Evolutionary conservation across 2,113 vertebrate genomes (phyloP).

Genomic region (Salvelinus alpinus): DNA sequence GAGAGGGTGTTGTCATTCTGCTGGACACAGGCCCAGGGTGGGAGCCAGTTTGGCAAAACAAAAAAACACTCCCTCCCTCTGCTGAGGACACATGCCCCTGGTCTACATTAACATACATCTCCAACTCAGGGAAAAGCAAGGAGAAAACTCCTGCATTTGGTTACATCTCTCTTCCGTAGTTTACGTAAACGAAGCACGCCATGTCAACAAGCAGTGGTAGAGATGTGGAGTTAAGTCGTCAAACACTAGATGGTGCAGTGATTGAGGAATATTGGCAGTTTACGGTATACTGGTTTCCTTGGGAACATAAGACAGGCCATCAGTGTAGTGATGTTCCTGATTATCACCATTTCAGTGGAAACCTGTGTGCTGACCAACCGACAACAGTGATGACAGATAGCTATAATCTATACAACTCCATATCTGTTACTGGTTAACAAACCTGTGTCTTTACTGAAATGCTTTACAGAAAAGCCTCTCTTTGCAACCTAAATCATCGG

Average conservation of each 20-base stretch:
- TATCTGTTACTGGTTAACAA: not conserved
- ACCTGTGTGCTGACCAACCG: not conserved
- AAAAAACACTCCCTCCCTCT: conserved; percentile 62
- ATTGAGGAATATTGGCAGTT: not conserved
- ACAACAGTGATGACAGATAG: conserved; percentile 22
- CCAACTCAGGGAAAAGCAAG: conserved; percentile 26
- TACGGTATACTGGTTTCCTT: not conserved
- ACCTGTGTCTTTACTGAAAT: not conserved
- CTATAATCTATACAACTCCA: not conserved
- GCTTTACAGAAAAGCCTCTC: not conserved
- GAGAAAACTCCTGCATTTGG: conserved; percentile 36
- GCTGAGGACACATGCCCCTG: conserved; percentile 35
- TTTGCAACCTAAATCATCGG: not conserved
- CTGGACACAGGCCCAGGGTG: conserved; percentile 62
- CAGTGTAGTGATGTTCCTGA: not conserved
- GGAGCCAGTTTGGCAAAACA: conserved; percentile 68
- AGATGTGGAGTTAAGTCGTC: conserved; percentile 11
- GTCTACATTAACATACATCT: conserved; percentile 23
- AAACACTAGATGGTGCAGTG: conserved; percentile 60
- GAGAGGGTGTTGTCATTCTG: conserved; percentile 68
- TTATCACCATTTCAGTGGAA: conserved; percentile 12
- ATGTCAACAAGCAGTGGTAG: conserved; percentile 14
- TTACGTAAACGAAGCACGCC: conserved; percentile 28
- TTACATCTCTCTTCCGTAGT: conserved; percentile 33
- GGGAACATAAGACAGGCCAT: not conserved